Conservation (phyloP, 2,797 vertebrate genomes). For the Pantherophis alleghaniensis region DNA sequence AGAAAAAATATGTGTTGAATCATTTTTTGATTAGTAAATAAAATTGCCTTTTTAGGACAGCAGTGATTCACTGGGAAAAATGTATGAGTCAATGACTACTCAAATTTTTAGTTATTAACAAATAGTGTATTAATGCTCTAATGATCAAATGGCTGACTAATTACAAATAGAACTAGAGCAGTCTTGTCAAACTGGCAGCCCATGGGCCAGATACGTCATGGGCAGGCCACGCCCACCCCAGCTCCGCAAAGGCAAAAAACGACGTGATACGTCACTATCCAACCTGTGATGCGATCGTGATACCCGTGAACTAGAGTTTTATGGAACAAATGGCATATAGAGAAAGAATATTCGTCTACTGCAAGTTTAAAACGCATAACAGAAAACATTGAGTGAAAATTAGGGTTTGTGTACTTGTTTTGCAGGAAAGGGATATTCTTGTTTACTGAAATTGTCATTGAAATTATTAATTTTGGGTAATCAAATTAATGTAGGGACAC, state of each 20-base stretch:
- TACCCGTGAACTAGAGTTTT: not conserved
- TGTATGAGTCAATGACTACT: not conserved
- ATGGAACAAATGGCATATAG: not conserved
- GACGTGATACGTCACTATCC: fast-evolving
- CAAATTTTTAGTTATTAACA: not conserved
- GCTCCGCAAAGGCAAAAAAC: not conserved
- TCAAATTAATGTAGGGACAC: not conserved
- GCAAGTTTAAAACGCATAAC: not conserved
- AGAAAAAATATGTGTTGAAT: not conserved
- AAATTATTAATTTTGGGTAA: not conserved
- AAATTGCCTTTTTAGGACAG: not conserved
- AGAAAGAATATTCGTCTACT: not conserved
- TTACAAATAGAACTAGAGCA: not conserved
- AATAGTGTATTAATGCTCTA: not conserved
- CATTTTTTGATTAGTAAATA: not conserved
- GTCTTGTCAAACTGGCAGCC: not conserved
- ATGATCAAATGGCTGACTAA: not conserved
- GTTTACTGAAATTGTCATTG: not conserved
- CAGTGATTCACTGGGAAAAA: not conserved
- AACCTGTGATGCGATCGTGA: not conserved
- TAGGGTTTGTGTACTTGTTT: not conserved
- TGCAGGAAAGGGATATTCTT: not conserved
- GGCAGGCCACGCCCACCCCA: not conserved
- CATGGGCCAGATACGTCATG: not conserved
- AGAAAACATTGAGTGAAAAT: not conserved